Evolutionary conservation across 30 jellyfish, hydroid and myxozoan species (phyloP), one percentile per base, ranked within the genome.

Genomic region (Rhopilema esculentum): DNA sequence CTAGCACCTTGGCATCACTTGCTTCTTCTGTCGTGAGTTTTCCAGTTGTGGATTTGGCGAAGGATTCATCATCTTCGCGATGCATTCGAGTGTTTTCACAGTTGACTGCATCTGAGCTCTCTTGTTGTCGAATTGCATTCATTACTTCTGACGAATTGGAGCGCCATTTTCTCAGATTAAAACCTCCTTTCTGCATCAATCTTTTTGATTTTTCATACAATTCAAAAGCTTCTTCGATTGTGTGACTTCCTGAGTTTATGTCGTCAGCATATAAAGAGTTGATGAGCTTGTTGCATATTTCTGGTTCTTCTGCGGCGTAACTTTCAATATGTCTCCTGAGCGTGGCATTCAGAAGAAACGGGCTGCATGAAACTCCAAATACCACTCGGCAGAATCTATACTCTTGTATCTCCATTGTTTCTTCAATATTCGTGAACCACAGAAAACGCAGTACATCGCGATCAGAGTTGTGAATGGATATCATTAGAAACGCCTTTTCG

Each of bases 311-410:
- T 57, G 33, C 77, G 27, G 51, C 49, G 75, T 49, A 83, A 12
- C 74, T 27, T 57, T 83, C 80, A 63, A 77, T 51, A 72, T 90
- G 97, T 20, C 66, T 24, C 30, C 49, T 82, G 25, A 80, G 40
- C n/a, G 88, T 83, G 8, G 91, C 97, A 61, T 72, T 72, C n/a
- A 89, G 79, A 16, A 82, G 80, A 72, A 90, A 90, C 8, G 97
- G 91, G 9, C 91, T 33, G 32, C 94, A 72, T 0, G 84, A 83
- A 29, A 91, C 92, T 1, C 97, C 95, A 31, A 82, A 83, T 25
- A 83, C 80, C 29, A 91, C 96, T 26, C 96, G 66, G 20, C 89
- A 27, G 80, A 64, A 77, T 40, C 97, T 48, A 64, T 91, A 91
- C 19, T 23, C 63, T 25, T 27, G 48, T 8, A 91, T 31, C 65